Evolutionary conservation across 2,888 invertebrate species (phyloP).

Genomic region (Danaus chrysippus): DNA sequence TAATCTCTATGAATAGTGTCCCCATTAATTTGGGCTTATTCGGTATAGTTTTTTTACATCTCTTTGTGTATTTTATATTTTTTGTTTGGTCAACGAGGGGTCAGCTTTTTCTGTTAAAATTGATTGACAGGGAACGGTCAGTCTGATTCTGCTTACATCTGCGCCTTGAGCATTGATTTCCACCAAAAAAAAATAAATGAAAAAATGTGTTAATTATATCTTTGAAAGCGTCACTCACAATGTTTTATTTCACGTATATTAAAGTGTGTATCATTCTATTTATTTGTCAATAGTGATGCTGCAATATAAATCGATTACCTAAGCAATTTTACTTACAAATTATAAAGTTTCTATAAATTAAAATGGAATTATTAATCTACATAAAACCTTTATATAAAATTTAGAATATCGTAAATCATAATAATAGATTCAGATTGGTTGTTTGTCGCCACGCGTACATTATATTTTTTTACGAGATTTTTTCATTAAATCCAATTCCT

Average conservation of each 20-base stretch:
- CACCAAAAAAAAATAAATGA: background rate
- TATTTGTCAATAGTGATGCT: no score
- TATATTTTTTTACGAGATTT: conserved; percentile 47
- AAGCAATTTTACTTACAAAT: no score
- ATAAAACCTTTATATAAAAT: no score
- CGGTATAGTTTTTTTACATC: conserved; percentile 47
- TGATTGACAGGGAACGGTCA: conserved; percentile 76
- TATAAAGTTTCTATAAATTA: no score
- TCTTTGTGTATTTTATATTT: conserved; percentile 55
- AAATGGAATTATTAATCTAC: no score
- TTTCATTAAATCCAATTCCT: conserved; percentile 42
- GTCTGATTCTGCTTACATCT: conserved; percentile 47
- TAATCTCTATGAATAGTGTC: conserved; percentile 49
- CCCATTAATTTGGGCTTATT: conserved; percentile 62
- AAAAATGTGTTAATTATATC: conserved; percentile 32
- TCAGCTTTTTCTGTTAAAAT: conserved; percentile 68
- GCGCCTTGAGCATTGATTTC: conserved; percentile 1
- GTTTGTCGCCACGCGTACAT: conserved; percentile 50
- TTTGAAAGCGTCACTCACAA: no score
- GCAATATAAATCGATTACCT: no score
- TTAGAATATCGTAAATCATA: no score
- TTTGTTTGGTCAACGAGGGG: conserved; percentile 73
- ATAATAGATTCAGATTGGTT: no score
- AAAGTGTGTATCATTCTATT: no score
- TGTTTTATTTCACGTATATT: no score